Evolutionary conservation across 2,888 invertebrate genomes (phyloP).

Genomic region (Vanessa cardui): DNA sequence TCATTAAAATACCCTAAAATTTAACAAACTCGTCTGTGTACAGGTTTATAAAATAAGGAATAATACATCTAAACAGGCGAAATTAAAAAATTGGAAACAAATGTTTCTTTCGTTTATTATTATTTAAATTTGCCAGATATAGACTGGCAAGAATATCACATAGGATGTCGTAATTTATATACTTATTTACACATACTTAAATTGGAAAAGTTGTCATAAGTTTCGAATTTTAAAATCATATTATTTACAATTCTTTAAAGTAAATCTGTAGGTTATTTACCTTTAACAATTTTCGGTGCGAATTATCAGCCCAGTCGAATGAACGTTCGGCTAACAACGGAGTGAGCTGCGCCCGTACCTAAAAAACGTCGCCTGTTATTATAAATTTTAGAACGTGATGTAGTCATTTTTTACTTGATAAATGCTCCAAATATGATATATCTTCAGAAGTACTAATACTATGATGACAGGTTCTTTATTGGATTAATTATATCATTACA

Average conservation of each 20-base stretch:
- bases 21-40: neutral
- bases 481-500: neutral
- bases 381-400: neutral
- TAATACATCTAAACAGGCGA: too few relatives aligned
- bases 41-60: neutral
- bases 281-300: slow-evolving; percentile 80
- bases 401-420: neutral
- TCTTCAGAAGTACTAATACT: too few relatives aligned
- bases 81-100: too few relatives aligned
- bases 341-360: slow-evolving; percentile 76
- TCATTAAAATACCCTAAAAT: slow-evolving; percentile 80
- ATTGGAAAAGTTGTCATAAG: too few relatives aligned
- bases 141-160: too few relatives aligned
- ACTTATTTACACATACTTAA: too few relatives aligned
- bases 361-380: neutral
- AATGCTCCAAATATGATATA: too few relatives aligned
- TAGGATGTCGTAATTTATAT: too few relatives aligned
- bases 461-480: neutral
- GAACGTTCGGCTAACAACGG: slow-evolving; percentile 72
- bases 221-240: too few relatives aligned
- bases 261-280: slow-evolving; percentile 45
- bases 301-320: slow-evolving; percentile 75
- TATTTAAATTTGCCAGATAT: too few relatives aligned
- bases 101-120: too few relatives aligned
- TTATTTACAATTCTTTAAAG: too few relatives aligned